Evolutionary conservation across 2,113 vertebrate genomes (phyloP), one percentile per base, ranked within the genome.

Genomic region (Bufo bufo): DNA sequence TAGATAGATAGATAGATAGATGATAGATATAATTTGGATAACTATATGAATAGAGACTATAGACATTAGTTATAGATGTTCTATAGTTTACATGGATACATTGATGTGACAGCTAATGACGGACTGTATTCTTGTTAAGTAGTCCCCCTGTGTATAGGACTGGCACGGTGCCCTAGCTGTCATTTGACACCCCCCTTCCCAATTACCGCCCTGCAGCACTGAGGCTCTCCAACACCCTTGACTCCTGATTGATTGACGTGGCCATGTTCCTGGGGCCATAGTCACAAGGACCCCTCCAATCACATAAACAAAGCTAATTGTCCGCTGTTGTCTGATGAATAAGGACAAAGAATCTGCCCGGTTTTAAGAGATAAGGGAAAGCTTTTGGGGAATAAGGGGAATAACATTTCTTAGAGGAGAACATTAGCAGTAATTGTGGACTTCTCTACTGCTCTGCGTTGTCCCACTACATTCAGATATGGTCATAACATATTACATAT

Each of bases 161-260:
- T 88, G 86, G 86, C 86, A 75, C 45, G 63, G 74, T 63, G 52
- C 86, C 66, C 79, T 88, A 5, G 47, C 86, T 83, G 86, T 88
- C 79, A 88, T 83, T 16, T 63, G 52, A 77, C 72, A 56, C n/a
- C 80, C 58, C 33, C 71, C 45, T 47, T 74, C 56, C 86, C 86
- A 87, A 83, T 88, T 88, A 83, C 80, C 56, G 47, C 86, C 86
- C 58, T 33, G 71, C 79, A 77, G 84, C 79, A 47, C 45, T 66
- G 87, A 69, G 33, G 47, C 88, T 63, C 56, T 82, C 86, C 11
- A 52, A 65, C 66, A 74, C 77, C 81, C 74, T 83, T 59, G 72
- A 71, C 65, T 82, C 69, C 59, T 23, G 84, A 89, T 56, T 89
- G 89, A 89, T 89, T 89, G 89, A 86, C 89, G 69, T 58, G 80